Evolutionary conservation across 2,888 invertebrate genomes (phyloP), one percentile per base, ranked within the genome.

Genomic region (Nemotelus pantherinus): DNA sequence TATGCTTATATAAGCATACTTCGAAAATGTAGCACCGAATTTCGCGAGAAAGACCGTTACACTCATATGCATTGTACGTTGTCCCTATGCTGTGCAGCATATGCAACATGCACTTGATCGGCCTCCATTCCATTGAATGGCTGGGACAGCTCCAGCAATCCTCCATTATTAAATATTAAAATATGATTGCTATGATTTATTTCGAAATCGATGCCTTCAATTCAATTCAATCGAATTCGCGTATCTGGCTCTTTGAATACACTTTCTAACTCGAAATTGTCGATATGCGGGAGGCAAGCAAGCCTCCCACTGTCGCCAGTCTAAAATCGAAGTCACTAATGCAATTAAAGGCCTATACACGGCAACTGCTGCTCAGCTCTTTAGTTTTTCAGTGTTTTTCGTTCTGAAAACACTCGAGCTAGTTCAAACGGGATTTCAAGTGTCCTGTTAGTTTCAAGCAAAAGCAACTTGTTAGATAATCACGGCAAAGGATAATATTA

Each of bases 281-380:
- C 25, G 25, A 25, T 25, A 25, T 25, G 25, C 25, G 25, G 25
- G 25, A 25, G 1, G 25, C 25, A 25, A 25, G 25, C 25, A 25
- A 25, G 25, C 1, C 25, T 25, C 25, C 43, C 43, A 3, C 47
- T n/a, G 55, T 43, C n/a, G 53, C 55, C 70, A n/a, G 68, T 77
- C 6, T 58, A 58, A 39, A 47, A 72, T 72, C 25, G 60, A 72
- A 47, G 55, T 45, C 81, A 79, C 84, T 86, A 86, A 86, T 86
- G 86, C 83, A 85, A 86, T 86, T 87, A 86, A 84, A 81, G 82
- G 80, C 83, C 81, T 85, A 85, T 85, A 86, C 82, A 10, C 25
- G 9, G 25, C 41, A 3, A 74, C 7, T 39, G 60, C 63, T 77
- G 78, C 80, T 76, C 82, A 82, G 79, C 67, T 76, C 76, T 64